Base-by-base conservation (phyloP, 2,888 invertebrate species). In the Lochmaea crataegi region DNA sequence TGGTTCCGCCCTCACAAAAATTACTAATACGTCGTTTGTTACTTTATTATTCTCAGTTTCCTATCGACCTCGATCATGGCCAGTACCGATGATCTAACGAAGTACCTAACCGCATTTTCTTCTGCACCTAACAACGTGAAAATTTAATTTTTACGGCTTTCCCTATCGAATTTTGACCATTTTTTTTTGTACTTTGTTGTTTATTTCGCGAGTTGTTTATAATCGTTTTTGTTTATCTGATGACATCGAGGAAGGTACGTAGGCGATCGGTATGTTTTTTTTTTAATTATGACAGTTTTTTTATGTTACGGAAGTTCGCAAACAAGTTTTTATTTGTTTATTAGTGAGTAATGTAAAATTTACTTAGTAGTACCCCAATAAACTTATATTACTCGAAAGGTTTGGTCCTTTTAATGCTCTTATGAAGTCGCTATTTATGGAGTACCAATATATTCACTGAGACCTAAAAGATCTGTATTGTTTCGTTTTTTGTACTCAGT, bases 1-100 rank as follows among this genome's bases (percentile, higher is more conserved):
- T 78, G 71, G 82, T 82, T 81, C 76, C 82, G 82, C 82, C 82
- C 78, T 78, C 82, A 79, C 80, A 78, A 70, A 78, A 74, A 71
- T 69, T 75, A 74, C 77, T 80, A 70, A 79, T 78, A 77, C 76
- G 42, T n/a, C 69, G 72, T 74, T 75, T 61, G 61, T 63, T 63
- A 38, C 18, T 42, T 63, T 18, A 60, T 74, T 48, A 74, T 70
- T 16, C 61, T 75, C 76, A 78, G 78, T 78, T 74, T 68, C 73
- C 45, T 56, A 71, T 70, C 76, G 79, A 76, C 80, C 80, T 80
- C 79, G 80, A 7, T 16, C 7, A 53, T 9, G 16, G 1, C 16
- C 10, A 53, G 2, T n/a, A 16, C n/a, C 14, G n/a, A 4, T 1
- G n/a, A 51, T 51, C 14, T 51, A 51, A 14, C 14, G 12, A 10